Evolutionary conservation across 53 echinoderm and acorn worm genomes (phyloP).

Genomic region (Temnopleurus reevesii): DNA sequence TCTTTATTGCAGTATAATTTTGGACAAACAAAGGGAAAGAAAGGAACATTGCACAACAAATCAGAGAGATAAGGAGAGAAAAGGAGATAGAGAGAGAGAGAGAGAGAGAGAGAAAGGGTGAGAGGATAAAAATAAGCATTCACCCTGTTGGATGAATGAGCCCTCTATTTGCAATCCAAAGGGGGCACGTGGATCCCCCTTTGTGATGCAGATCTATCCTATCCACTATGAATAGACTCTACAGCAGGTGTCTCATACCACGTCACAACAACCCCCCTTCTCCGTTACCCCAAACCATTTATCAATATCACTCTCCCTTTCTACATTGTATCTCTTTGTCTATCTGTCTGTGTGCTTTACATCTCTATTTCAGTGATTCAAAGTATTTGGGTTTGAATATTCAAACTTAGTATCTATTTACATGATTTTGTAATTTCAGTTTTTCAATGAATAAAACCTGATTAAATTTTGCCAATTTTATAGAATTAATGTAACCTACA

Average conservation of each 20-base stretch:
- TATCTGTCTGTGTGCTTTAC: neutral
- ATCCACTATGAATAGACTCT: neutral
- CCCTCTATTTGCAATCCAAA: neutral
- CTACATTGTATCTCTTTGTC: constrained; percentile 1
- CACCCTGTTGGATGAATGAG: neutral
- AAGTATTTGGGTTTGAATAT: too few species aligned
- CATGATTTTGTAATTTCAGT: too few species aligned
- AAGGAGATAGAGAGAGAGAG: neutral
- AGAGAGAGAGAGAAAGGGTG: neutral
- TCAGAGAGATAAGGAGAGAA: neutral
- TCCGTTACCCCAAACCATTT: neutral
- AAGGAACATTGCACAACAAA: too few species aligned
- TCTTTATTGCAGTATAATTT: too few species aligned
- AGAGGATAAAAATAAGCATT: neutral
- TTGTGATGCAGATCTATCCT: constrained; percentile 41
- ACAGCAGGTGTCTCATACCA: constrained; percentile 9
- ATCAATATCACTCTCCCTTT: neutral
- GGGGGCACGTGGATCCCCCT: constrained; percentile 39
- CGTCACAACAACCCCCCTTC: constrained; percentile 1
- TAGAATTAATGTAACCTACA: too few species aligned
- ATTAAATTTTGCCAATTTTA: too few species aligned
- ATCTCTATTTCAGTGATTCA: too few species aligned
- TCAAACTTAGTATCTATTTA: too few species aligned
- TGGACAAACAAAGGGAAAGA: too few species aligned
- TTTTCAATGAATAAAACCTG: too few species aligned